A percentile compares a stretch with the other conserved stretches of the same genome.
Conservation (phyloP, 2,888 invertebrate species). For the Phyllotreta cruciferae region DNA sequence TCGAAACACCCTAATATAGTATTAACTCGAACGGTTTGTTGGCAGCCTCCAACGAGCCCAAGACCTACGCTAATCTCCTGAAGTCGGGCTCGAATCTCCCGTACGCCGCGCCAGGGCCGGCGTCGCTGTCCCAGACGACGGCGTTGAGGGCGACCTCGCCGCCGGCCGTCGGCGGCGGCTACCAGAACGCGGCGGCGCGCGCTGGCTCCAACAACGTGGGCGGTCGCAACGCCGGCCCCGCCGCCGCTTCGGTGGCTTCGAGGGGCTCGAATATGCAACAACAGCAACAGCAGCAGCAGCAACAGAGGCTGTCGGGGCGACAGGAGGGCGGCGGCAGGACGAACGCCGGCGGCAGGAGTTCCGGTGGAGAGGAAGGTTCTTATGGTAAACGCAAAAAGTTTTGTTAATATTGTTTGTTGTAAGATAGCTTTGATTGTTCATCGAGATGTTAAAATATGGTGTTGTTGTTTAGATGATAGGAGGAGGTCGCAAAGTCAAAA, state of each 20-base stretch:
- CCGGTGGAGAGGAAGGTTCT: slow-evolving; percentile 52
- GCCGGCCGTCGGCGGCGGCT: slow-evolving; percentile 7
- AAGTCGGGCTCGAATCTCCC: slow-evolving; percentile 61
- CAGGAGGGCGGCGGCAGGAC: slow-evolving; percentile 51
- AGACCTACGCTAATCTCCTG: slow-evolving; percentile 87
- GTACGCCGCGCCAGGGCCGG: slow-evolving; percentile 31
- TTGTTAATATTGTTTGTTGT: too few relatives aligned
- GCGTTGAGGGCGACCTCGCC: slow-evolving; percentile 15
- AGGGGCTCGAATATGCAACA: slow-evolving; percentile 37
- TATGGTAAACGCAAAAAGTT: slow-evolving; percentile 33
- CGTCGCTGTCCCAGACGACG: slow-evolving; percentile 18
- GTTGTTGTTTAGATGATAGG: slow-evolving; percentile 53
- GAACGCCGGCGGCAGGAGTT: slow-evolving; percentile 36
- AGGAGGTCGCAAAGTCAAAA: slow-evolving; percentile 55
- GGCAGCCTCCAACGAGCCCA: slow-evolving; percentile 70
- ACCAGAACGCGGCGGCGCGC: slow-evolving; percentile 21
- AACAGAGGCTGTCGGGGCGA: slow-evolving; percentile 48
- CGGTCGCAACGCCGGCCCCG: slow-evolving; percentile 27
- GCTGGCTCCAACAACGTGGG: slow-evolving; percentile 16
- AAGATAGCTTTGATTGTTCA: too few relatives aligned
- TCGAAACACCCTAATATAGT: not conserved
- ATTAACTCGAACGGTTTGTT: slow-evolving; percentile 13
- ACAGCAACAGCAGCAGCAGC: slow-evolving; percentile 40
- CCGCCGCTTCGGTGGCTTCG: slow-evolving; percentile 20
- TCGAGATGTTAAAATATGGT: too few relatives aligned